Evolutionary conservation across 2,797 vertebrate species (phyloP), one percentile per base, ranked within the genome.

Genomic region (Poecile montanus): DNA sequence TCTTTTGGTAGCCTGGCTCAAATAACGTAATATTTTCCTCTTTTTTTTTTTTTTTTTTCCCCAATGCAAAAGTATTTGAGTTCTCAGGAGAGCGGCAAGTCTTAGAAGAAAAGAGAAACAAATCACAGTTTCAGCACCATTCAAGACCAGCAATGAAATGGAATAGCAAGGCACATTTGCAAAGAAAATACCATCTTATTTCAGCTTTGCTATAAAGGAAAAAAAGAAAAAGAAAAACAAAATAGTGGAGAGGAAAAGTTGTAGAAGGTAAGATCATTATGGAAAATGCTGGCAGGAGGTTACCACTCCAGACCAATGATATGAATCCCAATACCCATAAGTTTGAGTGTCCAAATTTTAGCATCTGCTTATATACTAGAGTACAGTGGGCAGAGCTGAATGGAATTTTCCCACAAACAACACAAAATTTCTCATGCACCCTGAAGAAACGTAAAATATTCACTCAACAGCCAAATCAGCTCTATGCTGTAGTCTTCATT

Each of bases 241-340:
- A 30, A 26, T 1, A 13, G 11, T 0, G 5, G 14, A 83, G 25
- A 40, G 27, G 22, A 78, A 77, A 80, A 87, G 23, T 32, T 27
- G 0, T 7, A 44, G 50, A 74, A 78, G 18, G 47, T 18, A 84
- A 75, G 56, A 75, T 40, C 30, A 34, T 78, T 70, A 56, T 2
- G 10, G 30, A 16, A 32, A 76, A 9, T 34, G 30, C 27, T 81
- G 58, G 75, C 10, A 84, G 54, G 10, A 66, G 30, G 26, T 5
- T 3, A 42, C 13, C 1, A 6, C 21, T 58, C 44, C n/a, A 44
- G 9, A 27, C 12, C 2, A 1, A 0, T 5, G 0, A 5, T 13
- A 30, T 3, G 9, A 53, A 94, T 66, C 32, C 8, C n/a, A 70
- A 38, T 22, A 72, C 1, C 20, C 5, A 1, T 4, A 11, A 2